These are phyloP conservation scores for Okapia johnstoni DNA, from an alignment of 2,113 vertebrate species.

Conservation along the genomic window DNA sequence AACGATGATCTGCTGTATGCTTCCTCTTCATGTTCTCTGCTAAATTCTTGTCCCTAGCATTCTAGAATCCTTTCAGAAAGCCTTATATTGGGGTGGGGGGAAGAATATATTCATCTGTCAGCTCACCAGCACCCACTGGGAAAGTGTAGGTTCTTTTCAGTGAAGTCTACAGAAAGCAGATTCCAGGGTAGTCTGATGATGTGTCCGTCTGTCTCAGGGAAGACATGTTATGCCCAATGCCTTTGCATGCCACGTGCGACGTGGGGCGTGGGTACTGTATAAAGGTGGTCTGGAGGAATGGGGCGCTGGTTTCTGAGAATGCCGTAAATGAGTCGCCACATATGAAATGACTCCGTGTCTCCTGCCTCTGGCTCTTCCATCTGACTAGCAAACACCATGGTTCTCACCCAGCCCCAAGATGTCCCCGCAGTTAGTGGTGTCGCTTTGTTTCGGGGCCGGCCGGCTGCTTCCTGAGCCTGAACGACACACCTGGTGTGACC, in stretches of 20 bases:
- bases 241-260: conserved; percentile 59
- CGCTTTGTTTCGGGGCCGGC: background rate
- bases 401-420: background rate
- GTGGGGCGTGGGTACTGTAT: background rate
- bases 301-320: conserved; percentile 39
- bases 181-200: conserved; percentile 62
- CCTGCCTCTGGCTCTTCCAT: background rate
- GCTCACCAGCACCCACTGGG: conserved; percentile 8
- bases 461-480: conserved; percentile 5
- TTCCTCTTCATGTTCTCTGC: conserved; percentile 4
- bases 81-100: background rate
- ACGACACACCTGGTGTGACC: conserved; percentile 34
- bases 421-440: background rate
- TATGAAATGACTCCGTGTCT: background rate
- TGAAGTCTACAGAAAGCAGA: conserved; percentile 47
- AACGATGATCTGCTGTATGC: conserved; percentile 57
- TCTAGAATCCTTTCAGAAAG: conserved; percentile 59
- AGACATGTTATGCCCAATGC: conserved; percentile 65
- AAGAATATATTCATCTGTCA: background rate
- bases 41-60: conserved; percentile 34
- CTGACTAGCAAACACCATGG: background rate
- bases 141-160: conserved; percentile 53
- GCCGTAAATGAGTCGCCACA: background rate
- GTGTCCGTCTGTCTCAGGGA: conserved; percentile 57
- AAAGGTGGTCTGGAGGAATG: conserved; percentile 65